Conservation (phyloP, 2,888 invertebrate genomes). For the Ophion ventricosus region DNA sequence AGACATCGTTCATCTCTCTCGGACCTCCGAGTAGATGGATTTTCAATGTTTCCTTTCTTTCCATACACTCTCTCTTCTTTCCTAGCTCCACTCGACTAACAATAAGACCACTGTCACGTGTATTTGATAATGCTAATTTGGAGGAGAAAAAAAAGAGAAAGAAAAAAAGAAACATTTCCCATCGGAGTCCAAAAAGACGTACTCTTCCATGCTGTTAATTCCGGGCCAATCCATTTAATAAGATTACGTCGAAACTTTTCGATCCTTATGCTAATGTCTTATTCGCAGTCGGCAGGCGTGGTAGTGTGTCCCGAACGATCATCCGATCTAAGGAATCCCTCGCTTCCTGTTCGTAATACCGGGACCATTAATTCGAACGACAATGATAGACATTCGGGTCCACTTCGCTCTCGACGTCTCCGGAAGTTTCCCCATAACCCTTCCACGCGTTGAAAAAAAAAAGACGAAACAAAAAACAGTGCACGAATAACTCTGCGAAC, state of each 20-base stretch:
- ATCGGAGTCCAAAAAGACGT: not conserved
- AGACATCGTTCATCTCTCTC: not conserved
- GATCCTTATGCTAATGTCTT: conserved; percentile 31
- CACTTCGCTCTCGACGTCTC: not conserved
- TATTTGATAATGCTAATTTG: too few species aligned
- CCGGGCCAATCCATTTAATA: conserved; percentile 17
- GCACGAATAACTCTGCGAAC: too few species aligned
- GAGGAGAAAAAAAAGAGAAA: too few species aligned
- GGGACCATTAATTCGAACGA: conserved; percentile 12
- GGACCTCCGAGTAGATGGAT: too few species aligned
- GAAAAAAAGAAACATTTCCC: not conserved
- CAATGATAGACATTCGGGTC: not conserved
- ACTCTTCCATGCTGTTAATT: not conserved
- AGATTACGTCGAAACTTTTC: conserved; percentile 28
- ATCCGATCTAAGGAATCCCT: conserved; percentile 37
- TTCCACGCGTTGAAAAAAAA: not conserved
- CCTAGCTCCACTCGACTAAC: too few species aligned
- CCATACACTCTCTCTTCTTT: too few species aligned
- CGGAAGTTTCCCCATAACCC: too few species aligned
- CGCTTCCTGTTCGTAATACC: conserved; percentile 17
- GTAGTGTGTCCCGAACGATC: conserved; percentile 5
- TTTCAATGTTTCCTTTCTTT: too few species aligned
- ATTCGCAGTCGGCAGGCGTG: not conserved
- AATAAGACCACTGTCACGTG: too few species aligned
- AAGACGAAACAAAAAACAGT: not conserved